Evolutionary conservation across 2,888 invertebrate species (phyloP), one percentile per base, ranked within the genome.

Genomic region (Nemapogon koenigi): DNA sequence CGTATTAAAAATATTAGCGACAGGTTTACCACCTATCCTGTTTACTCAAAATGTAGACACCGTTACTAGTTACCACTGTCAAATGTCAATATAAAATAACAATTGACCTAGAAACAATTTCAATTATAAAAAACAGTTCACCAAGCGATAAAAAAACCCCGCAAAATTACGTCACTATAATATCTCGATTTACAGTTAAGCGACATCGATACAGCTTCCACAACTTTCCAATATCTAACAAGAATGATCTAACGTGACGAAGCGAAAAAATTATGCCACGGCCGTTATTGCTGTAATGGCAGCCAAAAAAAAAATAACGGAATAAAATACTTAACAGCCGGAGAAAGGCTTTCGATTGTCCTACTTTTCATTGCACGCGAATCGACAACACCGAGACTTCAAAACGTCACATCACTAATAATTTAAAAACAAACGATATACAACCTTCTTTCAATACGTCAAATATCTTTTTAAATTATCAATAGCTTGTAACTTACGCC

Each of bases 261-360:
- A 66, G 73, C 70, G 63, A 71, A 72, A 19, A 33, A 33, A 33
- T 14, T 18, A 33, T 33, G 33, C 33, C 33, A 33, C 33, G n/a
- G 13, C 11, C 16, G 19, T 19, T 33, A 33, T 16, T 16, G 16
- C 2, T 65, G 65, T 72, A 69, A 72, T 75, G 68, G 67, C 70
- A 60, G 64, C 68, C 65, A 69, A 71, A 65, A 75, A 78, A 75
- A 78, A 75, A 75, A 68, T 76, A 78, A 78, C 78, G 75, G 76
- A 67, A 76, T 72, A 73, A 76, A 76, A 76, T 78, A 66, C 69
- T 71, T 70, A 75, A 65, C 72, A 60, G 57, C 62, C 61, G 69
- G 78, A 78, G 78, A 78, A 78, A 78, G 78, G 78, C 78, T 78
- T 78, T 78, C 78, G 76, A 72, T 78, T 78, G 78, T 70, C 73